Percentiles rank a stretch among this genome's conserved stretches.
These are phyloP conservation scores for Nephrotoma appendiculata DNA, from an alignment of 2,888 invertebrate species.

Conservation along the genomic window DNA sequence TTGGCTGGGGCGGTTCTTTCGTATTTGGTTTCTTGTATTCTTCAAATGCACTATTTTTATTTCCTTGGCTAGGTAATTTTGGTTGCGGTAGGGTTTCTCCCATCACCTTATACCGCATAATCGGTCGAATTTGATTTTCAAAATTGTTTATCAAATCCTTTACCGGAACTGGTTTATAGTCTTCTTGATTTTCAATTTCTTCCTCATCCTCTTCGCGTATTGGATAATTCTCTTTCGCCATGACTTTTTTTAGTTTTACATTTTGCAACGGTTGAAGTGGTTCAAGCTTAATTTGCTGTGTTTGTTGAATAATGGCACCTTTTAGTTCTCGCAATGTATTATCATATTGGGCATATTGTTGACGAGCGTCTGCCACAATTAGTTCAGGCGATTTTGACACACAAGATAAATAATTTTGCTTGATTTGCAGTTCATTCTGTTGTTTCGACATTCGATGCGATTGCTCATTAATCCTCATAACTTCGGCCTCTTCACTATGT, in stretches of 20 bases:
- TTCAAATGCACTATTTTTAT: background rate
- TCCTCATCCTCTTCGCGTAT: background rate
- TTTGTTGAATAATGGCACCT: constrained; percentile 5
- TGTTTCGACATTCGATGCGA: background rate
- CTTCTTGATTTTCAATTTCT: background rate
- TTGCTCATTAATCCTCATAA: constrained; percentile 14
- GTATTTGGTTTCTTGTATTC: background rate
- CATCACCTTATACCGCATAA: constrained; percentile 34
- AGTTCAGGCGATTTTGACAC: constrained; percentile 17
- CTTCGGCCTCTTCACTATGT: constrained; percentile 16
- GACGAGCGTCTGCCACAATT: constrained; percentile 14
- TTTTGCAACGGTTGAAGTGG: background rate
- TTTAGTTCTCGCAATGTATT: constrained; percentile 13
- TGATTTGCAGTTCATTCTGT: background rate
- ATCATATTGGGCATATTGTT: constrained; percentile 14
- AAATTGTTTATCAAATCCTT: constrained; percentile 40
- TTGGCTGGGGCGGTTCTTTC: background rate
- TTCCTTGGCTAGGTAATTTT: background rate
- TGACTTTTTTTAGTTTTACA: background rate
- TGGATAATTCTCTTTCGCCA: background rate
- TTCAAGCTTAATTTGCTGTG: background rate
- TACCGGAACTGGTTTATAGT: constrained; percentile 7
- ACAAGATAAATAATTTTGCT: constrained; percentile 14
- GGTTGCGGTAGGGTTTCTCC: constrained; percentile 2
- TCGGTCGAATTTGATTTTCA: constrained; percentile 43